Conservation (phyloP, 2,113 vertebrate genomes). For the Cygnus buccinator region DNA sequence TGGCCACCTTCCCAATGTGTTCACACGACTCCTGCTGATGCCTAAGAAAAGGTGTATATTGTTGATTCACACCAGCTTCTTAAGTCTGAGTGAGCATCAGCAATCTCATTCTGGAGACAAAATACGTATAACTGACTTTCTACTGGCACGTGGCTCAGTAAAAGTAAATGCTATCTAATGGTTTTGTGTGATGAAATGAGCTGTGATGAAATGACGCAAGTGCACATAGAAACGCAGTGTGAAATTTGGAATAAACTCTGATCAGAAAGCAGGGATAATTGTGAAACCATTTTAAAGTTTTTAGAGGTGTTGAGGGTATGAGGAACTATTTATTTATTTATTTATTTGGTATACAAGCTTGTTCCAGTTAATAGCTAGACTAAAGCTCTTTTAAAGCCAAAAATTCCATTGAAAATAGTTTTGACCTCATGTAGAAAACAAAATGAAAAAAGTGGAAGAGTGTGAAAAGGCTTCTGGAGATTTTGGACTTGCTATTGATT, state of each 20-base stretch:
- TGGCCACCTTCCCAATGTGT: not conserved
- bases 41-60: not conserved
- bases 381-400: not conserved
- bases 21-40: not conserved
- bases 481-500: constrained; percentile 28
- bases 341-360: not conserved
- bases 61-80: not conserved
- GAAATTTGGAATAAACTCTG: not conserved
- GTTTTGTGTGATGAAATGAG: not conserved
- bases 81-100: not conserved
- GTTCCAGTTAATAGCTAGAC: not conserved
- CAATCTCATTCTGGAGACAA: constrained; percentile 9
- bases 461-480: not conserved
- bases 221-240: not conserved
- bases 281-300: not conserved
- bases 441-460: not conserved
- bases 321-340: not conserved
- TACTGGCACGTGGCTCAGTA: not conserved
- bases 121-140: not conserved
- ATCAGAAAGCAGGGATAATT: not conserved
- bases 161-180: not conserved
- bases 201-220: not conserved
- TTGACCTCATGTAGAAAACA: not conserved
- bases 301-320: not conserved
- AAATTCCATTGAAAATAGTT: not conserved